Evolutionary conservation across 2,888 invertebrate species (phyloP).

Genomic region (Caenorhabditis panamensis): DNA sequence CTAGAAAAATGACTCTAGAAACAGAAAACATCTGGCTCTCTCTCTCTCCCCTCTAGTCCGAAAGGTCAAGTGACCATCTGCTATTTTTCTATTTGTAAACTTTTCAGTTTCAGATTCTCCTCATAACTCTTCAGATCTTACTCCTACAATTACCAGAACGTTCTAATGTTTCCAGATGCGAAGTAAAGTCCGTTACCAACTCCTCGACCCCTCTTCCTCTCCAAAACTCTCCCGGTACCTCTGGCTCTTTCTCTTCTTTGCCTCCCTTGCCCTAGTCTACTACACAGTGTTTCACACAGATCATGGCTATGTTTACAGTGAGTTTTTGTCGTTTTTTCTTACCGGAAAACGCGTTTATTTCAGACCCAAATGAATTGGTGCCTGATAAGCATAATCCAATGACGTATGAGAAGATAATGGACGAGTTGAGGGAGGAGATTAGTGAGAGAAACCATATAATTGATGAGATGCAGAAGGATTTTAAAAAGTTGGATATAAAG

Average conservation of each 20-base stretch:
- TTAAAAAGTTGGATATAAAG: constrained; percentile 25
- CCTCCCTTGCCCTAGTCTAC: constrained; percentile 8
- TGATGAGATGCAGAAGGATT: constrained; percentile 34
- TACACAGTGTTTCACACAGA: not conserved
- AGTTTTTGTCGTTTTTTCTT: not conserved
- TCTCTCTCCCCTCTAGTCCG: no score
- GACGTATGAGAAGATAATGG: constrained; percentile 45
- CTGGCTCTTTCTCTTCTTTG: constrained; percentile 13
- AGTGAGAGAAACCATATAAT: constrained; percentile 39
- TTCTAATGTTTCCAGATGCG: constrained; percentile 29
- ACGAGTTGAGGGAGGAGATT: constrained; percentile 44
- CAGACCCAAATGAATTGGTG: constrained; percentile 14
- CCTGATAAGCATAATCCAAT: constrained; percentile 24
- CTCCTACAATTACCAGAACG: not conserved
- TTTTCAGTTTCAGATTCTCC: no score
- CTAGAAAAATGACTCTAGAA: no score
- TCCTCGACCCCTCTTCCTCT: constrained; percentile 27
- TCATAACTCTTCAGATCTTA: no score
- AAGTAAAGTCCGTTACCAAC: constrained; percentile 45
- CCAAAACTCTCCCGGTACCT: constrained; percentile 10
- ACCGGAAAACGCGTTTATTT: not conserved
- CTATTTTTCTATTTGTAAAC: no score
- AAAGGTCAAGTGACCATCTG: no score
- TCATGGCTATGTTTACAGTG: not conserved
- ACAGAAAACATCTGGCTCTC: no score